These are phyloP conservation scores for Sula dactylatra DNA, from an alignment of 2,113 vertebrate species.

Conservation along the genomic window DNA sequence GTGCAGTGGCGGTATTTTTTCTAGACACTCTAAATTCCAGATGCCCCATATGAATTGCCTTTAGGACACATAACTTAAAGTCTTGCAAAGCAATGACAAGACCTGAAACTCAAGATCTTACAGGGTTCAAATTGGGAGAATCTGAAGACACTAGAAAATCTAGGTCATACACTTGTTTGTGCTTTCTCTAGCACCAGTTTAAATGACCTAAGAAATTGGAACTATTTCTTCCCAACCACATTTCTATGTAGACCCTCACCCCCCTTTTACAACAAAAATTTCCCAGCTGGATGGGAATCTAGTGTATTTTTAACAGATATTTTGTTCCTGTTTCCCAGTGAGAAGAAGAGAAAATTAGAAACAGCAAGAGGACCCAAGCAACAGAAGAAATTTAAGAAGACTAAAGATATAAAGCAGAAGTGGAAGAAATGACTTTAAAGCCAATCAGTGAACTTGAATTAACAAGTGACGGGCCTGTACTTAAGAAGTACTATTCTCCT, in stretches of 20 bases:
- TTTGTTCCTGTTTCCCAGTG: conserved; percentile 71
- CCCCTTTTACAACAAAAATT: background rate
- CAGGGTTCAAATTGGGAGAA: background rate
- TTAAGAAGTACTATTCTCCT: background rate
- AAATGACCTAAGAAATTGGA: background rate
- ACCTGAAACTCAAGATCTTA: background rate
- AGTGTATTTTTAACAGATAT: background rate
- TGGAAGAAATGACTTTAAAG: conserved; percentile 65
- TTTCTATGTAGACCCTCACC: background rate
- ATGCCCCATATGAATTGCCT: background rate
- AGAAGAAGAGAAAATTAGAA: conserved; percentile 89
- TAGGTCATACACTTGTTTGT: background rate
- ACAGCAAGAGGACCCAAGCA: conserved; percentile 63
- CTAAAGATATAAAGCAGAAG: conserved; percentile 76
- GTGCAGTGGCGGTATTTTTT: background rate
- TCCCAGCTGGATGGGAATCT: background rate
- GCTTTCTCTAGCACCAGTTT: background rate
- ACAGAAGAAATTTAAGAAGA: conserved; percentile 85
- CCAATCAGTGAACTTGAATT: background rate
- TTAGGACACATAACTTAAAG: background rate
- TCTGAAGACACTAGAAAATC: background rate
- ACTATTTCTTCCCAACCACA: background rate
- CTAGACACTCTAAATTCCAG: background rate
- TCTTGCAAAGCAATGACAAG: background rate
- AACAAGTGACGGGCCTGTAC: background rate